A percentile compares a stretch with the other conserved stretches of the same genome.
Evolutionary conservation across 2,113 vertebrate species (phyloP).

Genomic region (Hydrochoerus hydrochaeris): DNA sequence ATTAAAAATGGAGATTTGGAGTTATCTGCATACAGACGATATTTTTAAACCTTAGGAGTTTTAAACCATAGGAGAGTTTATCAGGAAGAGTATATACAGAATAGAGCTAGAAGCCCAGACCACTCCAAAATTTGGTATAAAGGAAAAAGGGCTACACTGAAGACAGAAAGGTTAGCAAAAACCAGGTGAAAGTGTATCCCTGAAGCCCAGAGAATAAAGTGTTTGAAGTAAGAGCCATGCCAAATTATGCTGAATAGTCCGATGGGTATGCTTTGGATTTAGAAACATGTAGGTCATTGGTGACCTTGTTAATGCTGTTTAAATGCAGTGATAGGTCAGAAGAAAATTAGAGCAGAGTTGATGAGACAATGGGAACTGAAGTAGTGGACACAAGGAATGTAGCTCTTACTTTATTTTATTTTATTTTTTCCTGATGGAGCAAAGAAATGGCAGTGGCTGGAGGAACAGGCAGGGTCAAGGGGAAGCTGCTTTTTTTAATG

Average conservation of each 20-base stretch:
- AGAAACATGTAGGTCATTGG: background rate
- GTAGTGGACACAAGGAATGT: background rate
- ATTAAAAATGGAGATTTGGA: background rate
- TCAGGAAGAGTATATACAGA: background rate
- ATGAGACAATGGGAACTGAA: background rate
- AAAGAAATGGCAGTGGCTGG: background rate
- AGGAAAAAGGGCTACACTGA: background rate
- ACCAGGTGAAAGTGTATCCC: background rate
- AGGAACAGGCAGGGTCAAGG: background rate
- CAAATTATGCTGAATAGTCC: background rate
- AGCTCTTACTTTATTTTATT: background rate
- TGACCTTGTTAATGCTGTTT: constrained; percentile 1
- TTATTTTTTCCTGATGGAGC: background rate
- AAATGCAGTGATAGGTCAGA: background rate
- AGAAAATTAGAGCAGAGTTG: constrained; percentile 3
- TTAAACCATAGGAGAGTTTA: background rate
- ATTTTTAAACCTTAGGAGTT: background rate
- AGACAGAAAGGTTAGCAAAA: background rate
- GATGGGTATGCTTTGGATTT: background rate
- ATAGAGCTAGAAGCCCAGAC: background rate
- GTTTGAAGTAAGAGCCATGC: background rate
- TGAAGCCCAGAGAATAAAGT: background rate
- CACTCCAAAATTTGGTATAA: background rate
- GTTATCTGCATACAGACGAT: background rate
- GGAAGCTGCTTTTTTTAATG: background rate